phyloP scores from a whole-genome alignment of 2,888 invertebrate species.

The Melolontha melolontha region DNA sequence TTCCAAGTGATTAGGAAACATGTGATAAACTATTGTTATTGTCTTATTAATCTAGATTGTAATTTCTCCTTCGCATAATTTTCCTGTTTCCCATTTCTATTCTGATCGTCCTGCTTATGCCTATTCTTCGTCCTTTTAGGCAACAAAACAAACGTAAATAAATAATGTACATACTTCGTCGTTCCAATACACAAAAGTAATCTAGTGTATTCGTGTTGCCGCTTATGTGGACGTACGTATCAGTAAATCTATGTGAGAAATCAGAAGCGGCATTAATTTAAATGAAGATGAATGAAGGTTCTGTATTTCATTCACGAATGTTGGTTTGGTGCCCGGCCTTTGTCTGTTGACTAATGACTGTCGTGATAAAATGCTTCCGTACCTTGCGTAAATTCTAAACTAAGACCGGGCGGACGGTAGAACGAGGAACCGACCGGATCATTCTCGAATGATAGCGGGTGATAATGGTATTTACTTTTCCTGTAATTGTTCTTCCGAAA shows the following conservation, averaged over 20 bases:
- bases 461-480: slow-evolving; percentile 14
- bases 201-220: too few species aligned
- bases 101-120: neutral
- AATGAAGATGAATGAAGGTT: slow-evolving; percentile 31
- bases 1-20: too few species aligned
- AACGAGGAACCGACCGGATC: neutral
- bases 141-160: neutral
- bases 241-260: neutral
- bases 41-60: slow-evolving; percentile 15
- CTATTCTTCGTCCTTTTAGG: slow-evolving; percentile 3
- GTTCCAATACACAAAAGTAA: too few species aligned
- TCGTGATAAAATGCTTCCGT: slow-evolving; percentile 10
- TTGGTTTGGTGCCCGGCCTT: slow-evolving; percentile 4
- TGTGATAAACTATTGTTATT: slow-evolving; percentile 19
- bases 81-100: neutral
- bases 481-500: slow-evolving; percentile 1
- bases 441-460: slow-evolving; percentile 1
- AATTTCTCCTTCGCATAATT: slow-evolving; percentile 14
- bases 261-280: slow-evolving; percentile 25
- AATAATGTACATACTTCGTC: neutral
- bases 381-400: slow-evolving; percentile 16
- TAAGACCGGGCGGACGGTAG: neutral
- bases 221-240: slow-evolving; percentile 10
- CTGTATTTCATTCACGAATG: slow-evolving; percentile 26
- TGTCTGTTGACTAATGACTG: slow-evolving; percentile 16